Percentiles rank a stretch among this genome's conserved stretches.
Evolutionary conservation across 2,113 vertebrate species (phyloP).

Genomic region (Phoxinus phoxinus): DNA sequence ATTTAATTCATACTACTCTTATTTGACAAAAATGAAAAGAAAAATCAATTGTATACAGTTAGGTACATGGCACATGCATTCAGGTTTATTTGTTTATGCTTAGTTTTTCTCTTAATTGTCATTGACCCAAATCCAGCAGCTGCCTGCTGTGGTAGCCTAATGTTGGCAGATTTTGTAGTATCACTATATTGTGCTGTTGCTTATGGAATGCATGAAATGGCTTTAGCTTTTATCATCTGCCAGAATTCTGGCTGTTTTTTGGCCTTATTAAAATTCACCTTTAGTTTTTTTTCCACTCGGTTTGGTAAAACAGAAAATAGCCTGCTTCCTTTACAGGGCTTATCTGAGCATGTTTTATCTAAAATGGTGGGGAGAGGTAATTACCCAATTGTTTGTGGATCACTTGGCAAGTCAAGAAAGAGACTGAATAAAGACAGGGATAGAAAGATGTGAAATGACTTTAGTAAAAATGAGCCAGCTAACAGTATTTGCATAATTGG

Average conservation of each 20-base stretch:
- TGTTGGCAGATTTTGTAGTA: neutral
- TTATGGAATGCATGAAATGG: neutral
- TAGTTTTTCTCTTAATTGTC: neutral
- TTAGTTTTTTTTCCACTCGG: slow-evolving; percentile 50
- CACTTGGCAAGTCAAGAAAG: slow-evolving; percentile 44
- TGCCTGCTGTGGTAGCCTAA: neutral
- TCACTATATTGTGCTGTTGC: neutral
- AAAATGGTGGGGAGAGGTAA: slow-evolving; percentile 13
- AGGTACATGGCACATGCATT: neutral
- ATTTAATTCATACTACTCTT: no score
- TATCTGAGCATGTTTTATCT: neutral
- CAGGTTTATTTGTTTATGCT: neutral
- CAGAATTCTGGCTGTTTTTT: slow-evolving; percentile 26
- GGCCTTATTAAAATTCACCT: slow-evolving; percentile 34
- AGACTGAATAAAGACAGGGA: slow-evolving; percentile 5
- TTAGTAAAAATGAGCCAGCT: neutral
- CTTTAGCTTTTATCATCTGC: slow-evolving; percentile 29
- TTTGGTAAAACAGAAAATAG: slow-evolving; percentile 52
- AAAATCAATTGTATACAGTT: no score
- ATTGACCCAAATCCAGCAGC: neutral
- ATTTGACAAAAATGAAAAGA: no score
- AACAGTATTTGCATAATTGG: slow-evolving; percentile 56
- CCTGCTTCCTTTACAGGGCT: slow-evolving; percentile 39
- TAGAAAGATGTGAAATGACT: slow-evolving; percentile 28
- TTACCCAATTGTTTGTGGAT: slow-evolving; percentile 47